These are phyloP conservation scores for Bicyclus anynana DNA, from an alignment of 1,140 invertebrate genomes.

Conservation along the genomic window DNA sequence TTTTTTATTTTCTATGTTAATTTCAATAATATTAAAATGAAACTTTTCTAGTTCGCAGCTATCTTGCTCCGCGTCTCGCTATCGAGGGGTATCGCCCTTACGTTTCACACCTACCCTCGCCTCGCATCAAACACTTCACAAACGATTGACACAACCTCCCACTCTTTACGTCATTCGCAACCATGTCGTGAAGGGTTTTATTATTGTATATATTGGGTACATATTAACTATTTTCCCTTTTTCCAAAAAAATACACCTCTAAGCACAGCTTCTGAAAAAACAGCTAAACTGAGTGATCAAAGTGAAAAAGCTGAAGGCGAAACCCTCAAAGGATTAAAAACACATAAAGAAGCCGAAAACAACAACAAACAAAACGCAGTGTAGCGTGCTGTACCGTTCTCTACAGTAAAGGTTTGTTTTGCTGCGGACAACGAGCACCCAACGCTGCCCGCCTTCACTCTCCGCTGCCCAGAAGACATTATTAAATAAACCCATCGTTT, in stretches of 20 bases:
- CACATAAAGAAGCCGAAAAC: not conserved
- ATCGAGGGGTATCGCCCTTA: not conserved
- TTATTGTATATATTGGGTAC: no score
- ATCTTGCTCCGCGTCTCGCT: not conserved
- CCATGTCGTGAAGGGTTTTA: not conserved
- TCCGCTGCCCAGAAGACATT: constrained; percentile 29
- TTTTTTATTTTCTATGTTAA: no score
- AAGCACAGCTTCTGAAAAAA: no score
- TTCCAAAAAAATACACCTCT: no score
- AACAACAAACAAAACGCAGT: constrained; percentile 35
- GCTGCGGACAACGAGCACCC: not conserved
- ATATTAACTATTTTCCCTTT: no score
- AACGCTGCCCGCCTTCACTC: constrained; percentile 33
- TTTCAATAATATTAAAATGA: no score
- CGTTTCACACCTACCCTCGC: constrained; percentile 2
- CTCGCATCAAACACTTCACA: constrained; percentile 12
- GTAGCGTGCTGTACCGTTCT: constrained; percentile 30
- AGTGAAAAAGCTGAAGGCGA: not conserved
- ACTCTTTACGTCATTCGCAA: not conserved
- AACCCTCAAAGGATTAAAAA: not conserved
- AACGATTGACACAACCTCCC: not conserved
- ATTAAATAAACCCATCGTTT: constrained; percentile 29
- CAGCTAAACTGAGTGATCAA: not conserved
- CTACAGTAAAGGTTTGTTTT: not conserved
- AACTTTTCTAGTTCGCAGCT: no score